phyloP scores from a whole-genome alignment of 2,797 vertebrate species.

The Argya squamiceps region DNA sequence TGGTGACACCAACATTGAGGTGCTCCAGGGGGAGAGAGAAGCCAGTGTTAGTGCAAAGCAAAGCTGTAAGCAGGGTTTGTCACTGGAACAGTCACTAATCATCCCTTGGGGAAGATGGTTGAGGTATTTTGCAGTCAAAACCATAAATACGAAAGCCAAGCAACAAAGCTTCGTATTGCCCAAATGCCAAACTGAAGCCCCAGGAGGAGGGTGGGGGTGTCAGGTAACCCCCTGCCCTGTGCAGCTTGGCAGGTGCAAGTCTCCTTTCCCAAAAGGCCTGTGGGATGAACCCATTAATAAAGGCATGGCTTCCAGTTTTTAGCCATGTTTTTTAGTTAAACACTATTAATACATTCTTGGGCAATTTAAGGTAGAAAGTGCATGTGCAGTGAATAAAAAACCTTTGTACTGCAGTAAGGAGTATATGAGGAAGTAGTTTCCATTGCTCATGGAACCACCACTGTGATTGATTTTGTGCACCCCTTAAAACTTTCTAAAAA shows the following conservation, averaged over 20 bases:
- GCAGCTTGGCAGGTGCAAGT: fast-evolving
- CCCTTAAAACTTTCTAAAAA: neutral
- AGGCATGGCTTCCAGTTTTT: neutral
- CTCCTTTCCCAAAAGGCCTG: neutral
- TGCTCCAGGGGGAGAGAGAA: neutral
- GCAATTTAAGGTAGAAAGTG: conserved; percentile 42
- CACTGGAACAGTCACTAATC: neutral
- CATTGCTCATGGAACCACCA: neutral
- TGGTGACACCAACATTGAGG: fast-evolving
- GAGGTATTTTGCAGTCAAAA: neutral
- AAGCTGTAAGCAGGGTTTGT: neutral
- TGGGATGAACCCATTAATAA: neutral
- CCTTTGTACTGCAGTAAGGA: neutral
- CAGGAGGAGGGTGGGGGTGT: no score
- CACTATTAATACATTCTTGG: neutral
- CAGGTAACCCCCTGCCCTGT: fast-evolving
- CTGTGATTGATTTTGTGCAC: fast-evolving
- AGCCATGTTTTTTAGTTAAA: neutral
- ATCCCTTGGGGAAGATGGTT: neutral
- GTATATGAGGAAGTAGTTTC: neutral
- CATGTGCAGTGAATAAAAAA: conserved; percentile 19
- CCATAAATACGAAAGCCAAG: neutral
- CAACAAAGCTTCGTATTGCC: fast-evolving
- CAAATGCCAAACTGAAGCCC: neutral
- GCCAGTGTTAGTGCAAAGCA: neutral